These are phyloP conservation scores for Paragorgia papillata DNA, from an alignment of 92 coral and sea anemone genomes.

Conservation along the genomic window DNA sequence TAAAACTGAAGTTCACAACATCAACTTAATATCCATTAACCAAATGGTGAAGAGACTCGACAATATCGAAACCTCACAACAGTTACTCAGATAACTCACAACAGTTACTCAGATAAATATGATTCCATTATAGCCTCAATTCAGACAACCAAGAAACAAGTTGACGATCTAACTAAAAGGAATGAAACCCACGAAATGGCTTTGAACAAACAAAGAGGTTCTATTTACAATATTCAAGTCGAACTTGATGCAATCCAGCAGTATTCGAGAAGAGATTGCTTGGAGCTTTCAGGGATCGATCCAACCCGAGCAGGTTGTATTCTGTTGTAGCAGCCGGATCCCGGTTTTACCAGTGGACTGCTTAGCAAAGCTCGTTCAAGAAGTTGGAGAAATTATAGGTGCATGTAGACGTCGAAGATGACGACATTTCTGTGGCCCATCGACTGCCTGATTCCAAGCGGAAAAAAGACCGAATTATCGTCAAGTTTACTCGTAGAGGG, in stretches of 20 bases:
- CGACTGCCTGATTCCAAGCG: neutral
- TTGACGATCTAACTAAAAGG: neutral
- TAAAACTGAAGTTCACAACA: no score
- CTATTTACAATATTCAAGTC: neutral
- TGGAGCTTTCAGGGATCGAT: neutral
- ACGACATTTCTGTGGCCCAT: conserved; percentile 14
- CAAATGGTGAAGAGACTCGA: neutral
- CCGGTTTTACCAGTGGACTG: no score
- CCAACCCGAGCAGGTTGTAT: no score
- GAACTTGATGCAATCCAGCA: conserved; percentile 2
- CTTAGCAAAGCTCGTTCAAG: neutral
- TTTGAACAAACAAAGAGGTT: neutral
- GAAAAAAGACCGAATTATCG: conserved; percentile 5
- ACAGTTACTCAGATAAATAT: conserved; percentile 7
- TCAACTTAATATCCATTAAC: no score
- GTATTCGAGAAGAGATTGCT: conserved; percentile 23
- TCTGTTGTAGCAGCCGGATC: no score
- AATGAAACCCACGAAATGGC: neutral
- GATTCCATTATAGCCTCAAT: neutral
- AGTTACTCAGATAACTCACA: conserved; percentile 5
- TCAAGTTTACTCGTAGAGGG: neutral
- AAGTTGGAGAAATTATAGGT: conserved; percentile 2
- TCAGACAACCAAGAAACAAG: conserved; percentile 17
- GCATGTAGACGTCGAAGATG: neutral
- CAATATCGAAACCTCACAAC: conserved; percentile 19